Evolutionary conservation across 2,888 invertebrate genomes (phyloP), one percentile per base, ranked within the genome.

Genomic region (Hedya salicella): DNA sequence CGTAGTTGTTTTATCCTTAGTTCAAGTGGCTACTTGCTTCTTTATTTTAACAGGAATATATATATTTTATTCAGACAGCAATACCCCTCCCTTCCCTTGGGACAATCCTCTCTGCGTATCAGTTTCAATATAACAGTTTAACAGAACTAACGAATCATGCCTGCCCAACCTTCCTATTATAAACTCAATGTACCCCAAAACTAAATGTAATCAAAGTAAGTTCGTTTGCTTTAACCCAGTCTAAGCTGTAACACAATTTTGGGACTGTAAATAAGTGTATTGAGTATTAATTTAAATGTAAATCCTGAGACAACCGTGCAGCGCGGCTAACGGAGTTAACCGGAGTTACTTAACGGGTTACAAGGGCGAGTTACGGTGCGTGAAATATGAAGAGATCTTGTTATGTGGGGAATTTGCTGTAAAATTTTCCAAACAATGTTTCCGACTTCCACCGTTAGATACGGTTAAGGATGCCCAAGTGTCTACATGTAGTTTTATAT

Each of bases 241-340:
- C n/a, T n/a, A n/a, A n/a, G n/a, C n/a, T 25, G 40, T 42, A 42
- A 32, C 40, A 30, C 50, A 62, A 62, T 42, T 61, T 60, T 1
- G 60, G 16, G 42, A 40, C 17, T 48, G 9, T 16, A 42, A 42
- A 52, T 62, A 52, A 60, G 50, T 60, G 44, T 52, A 44, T 46
- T n/a, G 42, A 13, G 25, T 46, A 66, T 60, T 60, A 66, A 66
- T 66, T 52, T 66, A 44, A 44, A 62, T 62, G 52, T 62, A 52
- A 62, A 61, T 61, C 42, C 17, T 14, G 17, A 4, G 30, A 30
- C 52, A 52, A 32, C 61, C 42, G 52, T 52, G 52, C 50, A 30
- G 9, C 59, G 16, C 46, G 30, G 42, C 17, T 44, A 62, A 62
- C 19, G 14, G 52, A 53, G 52, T 62, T 62, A 61, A 62, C 52